These are phyloP conservation scores for Brachionus paranguensis DNA, from an alignment of 1,140 invertebrate species.

Conservation along the genomic window DNA sequence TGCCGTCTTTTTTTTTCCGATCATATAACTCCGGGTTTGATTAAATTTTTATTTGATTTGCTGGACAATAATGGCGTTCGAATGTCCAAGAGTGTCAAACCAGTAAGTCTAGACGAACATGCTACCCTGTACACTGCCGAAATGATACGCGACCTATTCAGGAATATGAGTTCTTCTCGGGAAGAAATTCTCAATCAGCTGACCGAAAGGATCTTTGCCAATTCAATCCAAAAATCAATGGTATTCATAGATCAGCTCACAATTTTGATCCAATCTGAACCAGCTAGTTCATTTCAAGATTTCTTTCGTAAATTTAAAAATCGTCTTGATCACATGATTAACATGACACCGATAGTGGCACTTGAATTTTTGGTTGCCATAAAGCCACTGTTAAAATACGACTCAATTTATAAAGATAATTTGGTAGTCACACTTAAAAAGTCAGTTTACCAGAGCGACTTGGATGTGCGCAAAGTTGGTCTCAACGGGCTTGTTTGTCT, in stretches of 20 bases:
- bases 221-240: background rate
- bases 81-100: background rate
- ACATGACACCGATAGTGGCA: slow-evolving; percentile 11
- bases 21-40: background rate
- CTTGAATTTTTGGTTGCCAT: slow-evolving; percentile 18
- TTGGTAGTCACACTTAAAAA: slow-evolving; percentile 15
- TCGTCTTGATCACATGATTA: slow-evolving; percentile 31
- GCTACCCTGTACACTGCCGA: background rate
- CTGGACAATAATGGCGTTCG: background rate
- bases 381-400: slow-evolving; percentile 29
- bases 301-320: slow-evolving; percentile 26
- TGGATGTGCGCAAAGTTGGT: slow-evolving; percentile 29
- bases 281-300: slow-evolving; percentile 18
- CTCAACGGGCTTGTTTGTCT: slow-evolving; percentile 37
- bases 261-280: slow-evolving; percentile 28
- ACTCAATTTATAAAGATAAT: slow-evolving; percentile 29
- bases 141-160: slow-evolving; percentile 25
- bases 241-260: slow-evolving; percentile 28
- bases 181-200: slow-evolving; percentile 12
- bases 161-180: background rate
- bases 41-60: slow-evolving; percentile 22
- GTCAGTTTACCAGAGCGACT: slow-evolving; percentile 25
- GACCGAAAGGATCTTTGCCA: slow-evolving; percentile 23
- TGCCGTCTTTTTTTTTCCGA: slow-evolving; percentile 21
- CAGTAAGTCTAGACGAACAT: background rate